A percentile compares a stretch with the other conserved stretches of the same genome.
phyloP scores from a whole-genome alignment of 2,113 vertebrate species.

The Triplophysa siluroides region DNA sequence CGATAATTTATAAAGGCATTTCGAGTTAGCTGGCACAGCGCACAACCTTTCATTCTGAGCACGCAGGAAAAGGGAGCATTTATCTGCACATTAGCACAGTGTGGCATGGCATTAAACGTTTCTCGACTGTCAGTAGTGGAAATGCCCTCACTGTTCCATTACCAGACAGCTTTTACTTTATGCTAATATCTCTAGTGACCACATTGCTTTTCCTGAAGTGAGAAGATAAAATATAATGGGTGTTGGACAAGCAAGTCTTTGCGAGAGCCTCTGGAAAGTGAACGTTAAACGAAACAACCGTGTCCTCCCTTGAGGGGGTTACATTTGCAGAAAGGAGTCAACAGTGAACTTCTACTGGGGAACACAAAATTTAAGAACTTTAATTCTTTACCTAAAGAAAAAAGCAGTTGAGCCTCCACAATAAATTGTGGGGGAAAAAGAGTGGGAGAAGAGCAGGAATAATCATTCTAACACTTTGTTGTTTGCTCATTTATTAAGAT shows the following conservation, averaged over 20 bases:
- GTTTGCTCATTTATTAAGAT: too few species aligned
- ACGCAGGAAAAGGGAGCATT: slow-evolving; percentile 45
- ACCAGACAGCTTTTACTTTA: slow-evolving; percentile 74
- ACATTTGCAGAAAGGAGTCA: neutral
- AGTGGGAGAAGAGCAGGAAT: too few species aligned
- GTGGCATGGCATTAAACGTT: slow-evolving; percentile 69
- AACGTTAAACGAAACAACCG: slow-evolving; percentile 32
- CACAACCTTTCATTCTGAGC: slow-evolving; percentile 2
- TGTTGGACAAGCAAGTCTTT: slow-evolving; percentile 63
- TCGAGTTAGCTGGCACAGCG: slow-evolving; percentile 28
- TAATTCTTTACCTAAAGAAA: neutral
- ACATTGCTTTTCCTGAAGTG: slow-evolving; percentile 75
- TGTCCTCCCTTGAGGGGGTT: slow-evolving; percentile 33
- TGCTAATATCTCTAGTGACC: slow-evolving; percentile 66
- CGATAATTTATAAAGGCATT: slow-evolving; percentile 50
- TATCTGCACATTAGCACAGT: slow-evolving; percentile 61
- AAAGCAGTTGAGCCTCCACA: neutral
- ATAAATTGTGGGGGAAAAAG: neutral
- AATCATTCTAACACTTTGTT: too few species aligned
- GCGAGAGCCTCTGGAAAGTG: slow-evolving; percentile 29
- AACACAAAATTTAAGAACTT: neutral
- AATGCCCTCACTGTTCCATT: slow-evolving; percentile 75
- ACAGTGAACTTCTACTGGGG: neutral
- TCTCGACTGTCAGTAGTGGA: slow-evolving; percentile 72
- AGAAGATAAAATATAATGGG: slow-evolving; percentile 77